Evolutionary conservation across 1,140 invertebrate species (phyloP).

Genomic region (Drosophila erecta): DNA sequence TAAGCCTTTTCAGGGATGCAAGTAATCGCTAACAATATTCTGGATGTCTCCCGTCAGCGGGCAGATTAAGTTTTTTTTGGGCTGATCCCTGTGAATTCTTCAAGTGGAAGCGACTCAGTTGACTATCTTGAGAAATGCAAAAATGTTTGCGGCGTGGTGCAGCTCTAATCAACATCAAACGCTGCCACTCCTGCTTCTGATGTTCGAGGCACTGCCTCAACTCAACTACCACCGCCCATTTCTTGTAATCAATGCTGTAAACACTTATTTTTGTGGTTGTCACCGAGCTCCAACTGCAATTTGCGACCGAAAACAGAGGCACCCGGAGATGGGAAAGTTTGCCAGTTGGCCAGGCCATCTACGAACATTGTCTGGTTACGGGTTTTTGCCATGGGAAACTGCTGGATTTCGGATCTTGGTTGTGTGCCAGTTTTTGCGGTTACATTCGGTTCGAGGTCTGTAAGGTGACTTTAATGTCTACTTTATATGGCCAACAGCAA

Average conservation of each 20-base stretch:
- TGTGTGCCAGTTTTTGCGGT: slow-evolving; percentile 42
- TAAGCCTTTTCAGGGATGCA: background rate
- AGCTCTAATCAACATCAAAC: slow-evolving; percentile 71
- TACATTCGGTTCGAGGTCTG: slow-evolving; percentile 19
- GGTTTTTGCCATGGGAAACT: slow-evolving; percentile 31
- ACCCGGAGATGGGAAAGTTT: slow-evolving; percentile 24
- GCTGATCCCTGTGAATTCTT: background rate
- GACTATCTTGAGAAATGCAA: slow-evolving; percentile 68
- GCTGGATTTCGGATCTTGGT: slow-evolving; percentile 11
- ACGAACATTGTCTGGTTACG: slow-evolving; percentile 41
- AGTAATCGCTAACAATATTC: background rate
- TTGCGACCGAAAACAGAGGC: slow-evolving; percentile 37
- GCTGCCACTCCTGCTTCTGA: slow-evolving; percentile 20
- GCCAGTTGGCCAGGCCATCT: slow-evolving; percentile 13
- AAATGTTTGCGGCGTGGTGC: slow-evolving; percentile 56
- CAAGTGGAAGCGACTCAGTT: background rate
- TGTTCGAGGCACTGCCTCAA: slow-evolving; percentile 20
- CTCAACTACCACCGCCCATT: slow-evolving; percentile 39
- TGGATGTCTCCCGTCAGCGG: no score
- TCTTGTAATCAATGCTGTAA: slow-evolving; percentile 83
- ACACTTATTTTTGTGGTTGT: slow-evolving; percentile 82
- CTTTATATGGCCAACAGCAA: slow-evolving; percentile 54
- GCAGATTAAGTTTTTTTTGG: no score
- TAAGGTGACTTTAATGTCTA: slow-evolving; percentile 52
- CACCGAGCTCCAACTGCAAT: slow-evolving; percentile 43